Evolutionary conservation across 2,797 vertebrate genomes (phyloP), one percentile per base, ranked within the genome.

Genomic region (Amblyopsis hoosieri): DNA sequence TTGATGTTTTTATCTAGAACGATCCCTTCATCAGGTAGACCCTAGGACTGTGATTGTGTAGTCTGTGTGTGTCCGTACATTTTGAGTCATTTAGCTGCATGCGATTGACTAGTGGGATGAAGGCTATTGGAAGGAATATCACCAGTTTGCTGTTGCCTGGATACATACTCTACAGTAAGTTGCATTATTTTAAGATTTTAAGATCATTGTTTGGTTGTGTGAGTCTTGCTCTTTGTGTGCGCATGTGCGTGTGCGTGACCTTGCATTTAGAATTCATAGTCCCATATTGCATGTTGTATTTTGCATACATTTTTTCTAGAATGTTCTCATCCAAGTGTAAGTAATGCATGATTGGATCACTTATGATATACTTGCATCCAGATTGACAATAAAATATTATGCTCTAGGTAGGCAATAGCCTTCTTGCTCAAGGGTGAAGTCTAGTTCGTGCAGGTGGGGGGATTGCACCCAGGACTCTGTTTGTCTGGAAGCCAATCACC

Each of bases 121-220:
- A 88, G 83, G 73, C 71, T 75, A 69, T 58, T 82, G 71, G 69
- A 88, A 89, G 87, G 85, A 64, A 78, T 89, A 88, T 85, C 78
- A 78, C 79, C 79, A 64, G 67, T 73, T 74, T 74, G 87, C 84
- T 87, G 92, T 92, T 94, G 91, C 91, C 84, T 91, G 75, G 93
- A 90, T 90, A 93, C 92, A 42, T 59, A 76, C 12, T 0, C 79
- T 72, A 74, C 81, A 77, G 78, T 80, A 76, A 76, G 72, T 78
- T 64, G 75, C 79, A 55, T 75, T 61, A 67, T 67, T 76, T 82
- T 90, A 91, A 90, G 91, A 90, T 92, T 87, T 87, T 91, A 88
- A 76, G 75, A 77, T 82, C 80, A 82, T 64, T 69, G 64, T 60
- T 42, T 64, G 52, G 57, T 51, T 66, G 8, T 66, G 15, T 52